Evolutionary conservation across 2,113 vertebrate genomes (phyloP).

Genomic region (Uropsilus gracilis): DNA sequence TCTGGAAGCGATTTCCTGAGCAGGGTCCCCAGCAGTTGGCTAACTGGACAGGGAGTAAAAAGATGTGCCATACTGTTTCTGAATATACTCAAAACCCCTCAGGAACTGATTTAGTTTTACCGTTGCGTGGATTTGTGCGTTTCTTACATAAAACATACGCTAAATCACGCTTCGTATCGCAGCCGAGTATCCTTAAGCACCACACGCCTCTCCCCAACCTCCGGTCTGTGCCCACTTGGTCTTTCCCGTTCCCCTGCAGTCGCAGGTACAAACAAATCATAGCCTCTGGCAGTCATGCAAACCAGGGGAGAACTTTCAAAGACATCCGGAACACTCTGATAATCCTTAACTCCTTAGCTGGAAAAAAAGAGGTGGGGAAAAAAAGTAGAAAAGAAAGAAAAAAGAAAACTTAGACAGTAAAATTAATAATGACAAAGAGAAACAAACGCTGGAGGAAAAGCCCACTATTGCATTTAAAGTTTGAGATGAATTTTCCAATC

Average conservation of each 20-base stretch:
- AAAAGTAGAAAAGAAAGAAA: background rate
- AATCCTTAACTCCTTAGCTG: background rate
- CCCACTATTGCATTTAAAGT: background rate
- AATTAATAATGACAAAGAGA: background rate
- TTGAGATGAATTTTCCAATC: background rate
- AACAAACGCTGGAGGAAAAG: constrained; percentile 1
- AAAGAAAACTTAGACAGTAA: background rate
- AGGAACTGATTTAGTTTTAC: constrained; percentile 20
- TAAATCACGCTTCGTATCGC: background rate
- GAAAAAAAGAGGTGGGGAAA: too few relatives aligned
- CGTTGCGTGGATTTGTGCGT: background rate
- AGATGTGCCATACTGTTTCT: background rate
- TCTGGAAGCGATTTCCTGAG: constrained; percentile 23
- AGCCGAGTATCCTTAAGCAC: background rate
- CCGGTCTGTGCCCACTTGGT: background rate
- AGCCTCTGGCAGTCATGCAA: background rate
- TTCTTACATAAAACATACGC: background rate
- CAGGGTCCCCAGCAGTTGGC: background rate
- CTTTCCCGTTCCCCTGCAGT: background rate
- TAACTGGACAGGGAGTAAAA: background rate
- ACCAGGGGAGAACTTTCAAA: background rate
- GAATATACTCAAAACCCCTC: background rate
- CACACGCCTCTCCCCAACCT: background rate
- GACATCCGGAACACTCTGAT: background rate
- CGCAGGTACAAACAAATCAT: background rate